These are phyloP conservation scores for Odontocolon sp. DNA, from an alignment of 2,888 invertebrate genomes.

Conservation along the genomic window DNA sequence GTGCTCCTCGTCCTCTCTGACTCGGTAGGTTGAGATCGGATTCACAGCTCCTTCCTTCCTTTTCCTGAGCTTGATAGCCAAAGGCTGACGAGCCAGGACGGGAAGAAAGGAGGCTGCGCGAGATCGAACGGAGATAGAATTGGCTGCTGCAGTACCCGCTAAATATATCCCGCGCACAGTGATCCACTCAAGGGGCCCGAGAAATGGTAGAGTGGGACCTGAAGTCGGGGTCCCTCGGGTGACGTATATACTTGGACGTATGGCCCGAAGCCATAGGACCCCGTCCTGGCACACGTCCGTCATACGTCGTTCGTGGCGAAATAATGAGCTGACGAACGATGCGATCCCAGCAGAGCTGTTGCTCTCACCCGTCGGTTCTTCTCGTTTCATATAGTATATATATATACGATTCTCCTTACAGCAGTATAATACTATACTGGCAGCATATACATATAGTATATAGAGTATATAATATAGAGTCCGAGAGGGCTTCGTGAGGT, in stretches of 20 bases:
- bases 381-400: constrained; percentile 45
- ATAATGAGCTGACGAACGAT: constrained; percentile 66
- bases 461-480: background rate
- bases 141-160: constrained; percentile 43
- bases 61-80: too few species aligned
- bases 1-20: background rate
- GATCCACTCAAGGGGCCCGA: constrained; percentile 51
- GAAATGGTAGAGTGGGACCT: too few species aligned
- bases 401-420: constrained; percentile 42
- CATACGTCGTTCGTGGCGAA: constrained; percentile 67
- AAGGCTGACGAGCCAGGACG: too few species aligned
- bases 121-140: constrained; percentile 42
- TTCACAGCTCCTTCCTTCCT: constrained; percentile 20
- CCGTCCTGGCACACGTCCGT: constrained; percentile 68
- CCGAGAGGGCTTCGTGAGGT: constrained; percentile 1
- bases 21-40: constrained; percentile 7
- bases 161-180: constrained; percentile 53
- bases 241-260: constrained; percentile 67
- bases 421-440: background rate
- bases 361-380: too few species aligned
- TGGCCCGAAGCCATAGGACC: constrained; percentile 57
- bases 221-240: constrained; percentile 52
- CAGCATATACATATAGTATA: constrained; percentile 1
- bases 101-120: constrained; percentile 42
- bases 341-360: constrained; percentile 34